A percentile compares a stretch with the other conserved stretches of the same genome.
Evolutionary conservation across 2,113 vertebrate species (phyloP).

Genomic region (Cephalopholis sonnerati): DNA sequence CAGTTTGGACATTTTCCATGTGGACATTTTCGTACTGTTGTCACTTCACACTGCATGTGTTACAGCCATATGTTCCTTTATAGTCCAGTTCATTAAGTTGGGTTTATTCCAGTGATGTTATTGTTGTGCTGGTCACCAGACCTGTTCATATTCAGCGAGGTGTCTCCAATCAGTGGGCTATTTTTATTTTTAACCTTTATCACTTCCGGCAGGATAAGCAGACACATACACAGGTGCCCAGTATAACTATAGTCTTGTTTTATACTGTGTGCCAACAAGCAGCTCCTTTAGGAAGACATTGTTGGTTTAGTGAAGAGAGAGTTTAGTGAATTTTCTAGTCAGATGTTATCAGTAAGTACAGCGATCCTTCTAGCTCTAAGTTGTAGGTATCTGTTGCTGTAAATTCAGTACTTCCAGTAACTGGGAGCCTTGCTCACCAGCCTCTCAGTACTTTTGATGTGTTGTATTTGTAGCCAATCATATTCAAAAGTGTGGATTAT

Average conservation of each 20-base stretch:
- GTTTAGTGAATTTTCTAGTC: constrained; percentile 2
- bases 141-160: constrained; percentile 29
- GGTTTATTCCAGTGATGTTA: constrained; percentile 22
- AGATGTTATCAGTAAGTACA: not conserved
- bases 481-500: not conserved
- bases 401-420: not conserved
- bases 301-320: not conserved
- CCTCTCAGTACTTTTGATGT: not conserved
- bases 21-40: not conserved
- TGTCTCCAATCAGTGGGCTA: constrained; percentile 37
- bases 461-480: not conserved
- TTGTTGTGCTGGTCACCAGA: not conserved
- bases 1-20: constrained; percentile 17
- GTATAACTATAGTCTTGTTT: not conserved
- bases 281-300: not conserved
- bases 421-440: not conserved
- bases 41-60: not conserved
- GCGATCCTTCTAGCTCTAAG: not conserved
- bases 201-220: not conserved
- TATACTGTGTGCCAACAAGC: not conserved
- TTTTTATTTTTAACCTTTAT: not conserved
- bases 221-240: not conserved
- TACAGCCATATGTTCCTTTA: constrained; percentile 3
- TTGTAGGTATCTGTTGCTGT: not conserved
- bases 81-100: not conserved